Evolutionary conservation across 2,797 vertebrate species (phyloP).

Genomic region (Delichon dasypus): DNA sequence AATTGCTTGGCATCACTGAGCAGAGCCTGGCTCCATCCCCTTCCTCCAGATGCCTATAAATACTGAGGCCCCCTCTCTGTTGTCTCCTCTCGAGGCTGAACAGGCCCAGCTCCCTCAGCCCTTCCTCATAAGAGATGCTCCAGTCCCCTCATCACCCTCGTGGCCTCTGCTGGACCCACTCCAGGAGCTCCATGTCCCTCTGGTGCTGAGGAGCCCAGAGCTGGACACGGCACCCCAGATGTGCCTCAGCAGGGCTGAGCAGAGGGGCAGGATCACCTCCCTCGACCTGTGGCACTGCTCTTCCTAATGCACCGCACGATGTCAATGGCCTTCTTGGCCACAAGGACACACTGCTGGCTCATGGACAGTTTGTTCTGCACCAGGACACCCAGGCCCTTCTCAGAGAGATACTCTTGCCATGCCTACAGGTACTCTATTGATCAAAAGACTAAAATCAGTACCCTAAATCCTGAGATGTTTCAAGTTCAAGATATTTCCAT

Average conservation of each 20-base stretch:
- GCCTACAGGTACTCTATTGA: background rate
- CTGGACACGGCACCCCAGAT: background rate
- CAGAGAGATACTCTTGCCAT: background rate
- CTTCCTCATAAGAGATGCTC: accelerated
- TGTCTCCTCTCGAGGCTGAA: accelerated
- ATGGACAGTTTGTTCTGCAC: accelerated
- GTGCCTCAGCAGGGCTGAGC: background rate
- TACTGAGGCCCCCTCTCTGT: no score
- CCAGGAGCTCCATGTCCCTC: background rate
- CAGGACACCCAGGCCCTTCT: background rate
- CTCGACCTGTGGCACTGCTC: accelerated
- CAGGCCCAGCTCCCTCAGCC: background rate
- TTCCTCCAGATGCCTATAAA: background rate
- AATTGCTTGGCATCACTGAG: accelerated
- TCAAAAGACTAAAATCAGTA: background rate
- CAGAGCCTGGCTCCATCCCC: background rate
- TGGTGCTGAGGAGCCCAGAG: background rate
- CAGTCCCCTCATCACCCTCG: accelerated
- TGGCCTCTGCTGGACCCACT: background rate
- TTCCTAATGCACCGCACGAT: background rate
- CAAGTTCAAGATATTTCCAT: background rate
- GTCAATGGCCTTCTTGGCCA: background rate
- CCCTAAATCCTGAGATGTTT: background rate
- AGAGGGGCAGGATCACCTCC: background rate
- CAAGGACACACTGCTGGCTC: background rate